Evolutionary conservation across 2,113 vertebrate species (phyloP).

Genomic region (Dicerorhinus sumatrensis): DNA sequence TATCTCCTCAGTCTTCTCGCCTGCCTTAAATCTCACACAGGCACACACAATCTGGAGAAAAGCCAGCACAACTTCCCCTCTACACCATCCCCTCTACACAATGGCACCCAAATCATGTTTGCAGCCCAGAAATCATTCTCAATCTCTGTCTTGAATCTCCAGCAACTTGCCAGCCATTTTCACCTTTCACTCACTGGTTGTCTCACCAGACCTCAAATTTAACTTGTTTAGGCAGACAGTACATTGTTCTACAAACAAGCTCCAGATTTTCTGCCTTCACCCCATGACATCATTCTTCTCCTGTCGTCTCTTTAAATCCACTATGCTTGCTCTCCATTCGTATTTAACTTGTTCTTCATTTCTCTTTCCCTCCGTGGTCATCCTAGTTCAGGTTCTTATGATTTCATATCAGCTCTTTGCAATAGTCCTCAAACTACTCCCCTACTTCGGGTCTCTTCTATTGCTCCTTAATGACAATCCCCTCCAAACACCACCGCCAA

Average conservation of each 20-base stretch:
- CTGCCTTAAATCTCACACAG: neutral
- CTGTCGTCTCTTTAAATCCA: neutral
- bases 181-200: neutral
- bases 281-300: neutral
- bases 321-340: neutral
- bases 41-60: neutral
- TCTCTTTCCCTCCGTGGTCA: neutral
- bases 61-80: neutral
- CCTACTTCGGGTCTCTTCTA: neutral
- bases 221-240: neutral
- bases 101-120: neutral
- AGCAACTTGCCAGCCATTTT: neutral
- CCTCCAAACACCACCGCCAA: neutral
- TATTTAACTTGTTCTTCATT: neutral
- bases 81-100: neutral
- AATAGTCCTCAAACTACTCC: neutral
- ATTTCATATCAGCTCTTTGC: neutral
- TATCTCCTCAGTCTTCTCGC: neutral
- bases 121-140: neutral
- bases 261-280: neutral
- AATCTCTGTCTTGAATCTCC: neutral
- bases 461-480: neutral
- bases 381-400: neutral
- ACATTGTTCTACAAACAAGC: neutral
- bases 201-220: neutral